Evolutionary conservation across 2,797 vertebrate genomes (phyloP).

Genomic region (Pangasius macronema): DNA sequence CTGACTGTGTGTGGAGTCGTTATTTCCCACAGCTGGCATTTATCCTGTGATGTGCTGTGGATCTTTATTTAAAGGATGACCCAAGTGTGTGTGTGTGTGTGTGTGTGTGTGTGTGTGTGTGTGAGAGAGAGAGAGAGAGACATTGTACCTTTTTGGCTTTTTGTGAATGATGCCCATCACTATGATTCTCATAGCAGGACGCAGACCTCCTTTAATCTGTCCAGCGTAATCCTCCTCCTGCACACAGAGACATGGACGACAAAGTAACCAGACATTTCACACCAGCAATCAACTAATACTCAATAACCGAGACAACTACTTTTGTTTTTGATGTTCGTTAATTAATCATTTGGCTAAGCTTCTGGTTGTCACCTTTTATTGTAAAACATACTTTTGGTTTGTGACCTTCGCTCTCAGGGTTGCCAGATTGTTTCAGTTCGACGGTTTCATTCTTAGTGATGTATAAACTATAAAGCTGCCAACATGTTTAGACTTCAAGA

Average conservation of each 20-base stretch:
- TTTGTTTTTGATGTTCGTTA: no score
- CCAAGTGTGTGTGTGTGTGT: background rate
- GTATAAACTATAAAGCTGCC: background rate
- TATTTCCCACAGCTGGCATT: background rate
- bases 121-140: background rate
- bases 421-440: background rate
- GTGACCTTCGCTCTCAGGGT: background rate
- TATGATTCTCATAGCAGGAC: slow-evolving; percentile 87
- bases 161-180: slow-evolving; percentile 86
- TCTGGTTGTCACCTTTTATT: no score
- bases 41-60: background rate
- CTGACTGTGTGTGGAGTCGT: slow-evolving; percentile 34
- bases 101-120: background rate
- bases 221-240: slow-evolving; percentile 83
- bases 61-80: background rate
- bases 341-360: no score
- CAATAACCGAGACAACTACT: background rate
- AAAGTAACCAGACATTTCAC: background rate
- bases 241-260: slow-evolving; percentile 59
- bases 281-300: background rate
- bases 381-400: no score
- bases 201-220: slow-evolving; percentile 87
- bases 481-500: background rate
- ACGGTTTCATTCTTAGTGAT: background rate
- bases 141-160: slow-evolving; percentile 83